Evolutionary conservation across 2,797 vertebrate species (phyloP).

Genomic region (Xiphorhynchus erythropygius): DNA sequence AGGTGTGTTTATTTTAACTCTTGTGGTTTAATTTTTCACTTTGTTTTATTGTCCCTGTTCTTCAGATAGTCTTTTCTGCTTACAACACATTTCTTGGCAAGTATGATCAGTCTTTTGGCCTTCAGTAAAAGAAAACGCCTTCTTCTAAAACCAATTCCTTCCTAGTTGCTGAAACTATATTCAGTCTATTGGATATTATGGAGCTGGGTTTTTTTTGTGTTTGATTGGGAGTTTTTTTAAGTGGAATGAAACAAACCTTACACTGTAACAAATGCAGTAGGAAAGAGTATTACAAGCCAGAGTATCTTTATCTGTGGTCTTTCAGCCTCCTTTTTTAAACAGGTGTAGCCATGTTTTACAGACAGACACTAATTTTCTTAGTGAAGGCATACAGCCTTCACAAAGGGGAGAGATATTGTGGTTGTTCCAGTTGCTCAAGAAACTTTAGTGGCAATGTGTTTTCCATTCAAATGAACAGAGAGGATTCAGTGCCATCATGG

Average conservation of each 20-base stretch:
- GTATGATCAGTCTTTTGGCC: not conserved
- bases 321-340: not conserved
- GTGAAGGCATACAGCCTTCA: fast-evolving
- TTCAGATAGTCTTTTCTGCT: not conserved
- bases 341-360: not conserved
- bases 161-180: not conserved
- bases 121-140: not conserved
- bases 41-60: not conserved
- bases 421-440: not conserved
- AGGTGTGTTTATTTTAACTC: not conserved
- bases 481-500: fast-evolving
- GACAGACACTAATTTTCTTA: not conserved
- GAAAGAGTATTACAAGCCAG: not conserved
- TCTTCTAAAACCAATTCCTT: not conserved
- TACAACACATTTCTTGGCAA: not conserved
- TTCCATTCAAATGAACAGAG: not conserved
- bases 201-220: not conserved
- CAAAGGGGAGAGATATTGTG: not conserved
- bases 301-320: not conserved
- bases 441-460: not conserved
- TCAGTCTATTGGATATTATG: not conserved
- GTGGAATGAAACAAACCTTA: not conserved
- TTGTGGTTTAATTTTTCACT: not conserved
- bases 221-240: not conserved
- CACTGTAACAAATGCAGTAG: not conserved